Evolutionary conservation across 2,113 vertebrate species (phyloP), one percentile per base, ranked within the genome.

Genomic region (Merops nubicus): DNA sequence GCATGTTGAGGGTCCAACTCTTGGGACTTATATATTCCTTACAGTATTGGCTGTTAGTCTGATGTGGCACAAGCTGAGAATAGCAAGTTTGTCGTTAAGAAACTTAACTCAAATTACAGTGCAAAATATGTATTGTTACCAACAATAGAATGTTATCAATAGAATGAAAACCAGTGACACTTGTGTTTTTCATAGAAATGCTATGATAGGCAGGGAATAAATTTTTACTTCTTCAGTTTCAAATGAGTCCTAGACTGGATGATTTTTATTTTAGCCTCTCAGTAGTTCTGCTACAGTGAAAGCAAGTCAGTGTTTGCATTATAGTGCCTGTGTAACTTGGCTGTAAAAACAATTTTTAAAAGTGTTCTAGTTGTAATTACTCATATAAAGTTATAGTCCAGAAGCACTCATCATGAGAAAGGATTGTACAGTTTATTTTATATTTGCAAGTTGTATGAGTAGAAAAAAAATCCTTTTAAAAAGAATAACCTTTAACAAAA

Each of bases 221-320:
- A 62, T 59, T n/a, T 51, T 76, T 45, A 26, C 8, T 64, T n/a
- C 14, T 28, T 64, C 34, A 34, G 29, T 77, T n/a, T 93, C 70
- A 86, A 38, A 69, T 84, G 36, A 84, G 45, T 33, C 11, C 28
- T 87, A 51, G 47, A 31, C 51, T 47, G 21, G 21, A 16, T 62
- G 25, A 17, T 68, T 70, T 85, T 62, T 85, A 15, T 78, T 82
- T 70, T 45, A 89, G 29, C 22, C 14, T 23, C 22, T 82, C 15
- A 26, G 43, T 73, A 85, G 62, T 69, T 62, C 45, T 80, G 28
- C 82, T 85, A 59, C 38, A 54, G 72, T 83, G 59, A 86, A 85
- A 91, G 42, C 26, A 91, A 70, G 53, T 94, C 67, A 93, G 85
- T 93, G 68, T 91, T 89, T 95, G 33, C 82, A 89, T 91, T 90